Evolutionary conservation across 2,797 vertebrate genomes (phyloP), one percentile per base, ranked within the genome.

Genomic region (Rhodeus uyekii): DNA sequence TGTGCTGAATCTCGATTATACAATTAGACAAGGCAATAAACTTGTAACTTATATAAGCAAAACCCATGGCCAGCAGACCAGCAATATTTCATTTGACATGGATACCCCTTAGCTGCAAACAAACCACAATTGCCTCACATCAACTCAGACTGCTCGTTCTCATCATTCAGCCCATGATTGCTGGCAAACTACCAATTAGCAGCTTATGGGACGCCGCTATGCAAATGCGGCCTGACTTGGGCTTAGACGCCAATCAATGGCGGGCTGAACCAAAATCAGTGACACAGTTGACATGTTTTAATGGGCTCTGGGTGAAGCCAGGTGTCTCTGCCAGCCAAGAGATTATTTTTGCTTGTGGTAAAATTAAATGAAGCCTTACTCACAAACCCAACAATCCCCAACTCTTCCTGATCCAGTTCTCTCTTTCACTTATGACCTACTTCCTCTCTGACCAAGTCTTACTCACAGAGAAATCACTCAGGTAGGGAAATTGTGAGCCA

Each of bases 171-270:
- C 89, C n/a, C 89, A 78, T 90, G 92, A 93, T 90, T 90, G 90
- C 91, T 92, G 89, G 86, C 90, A 88, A 92, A 91, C 90, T 90
- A 86, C 89, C 92, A 91, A 93, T 94, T 91, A 91, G 90, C 89
- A 91, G 90, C 90, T 90, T 92, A 90, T 89, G 83, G 88, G 91
- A 91, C 90, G 87, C 90, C 88, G 88, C 88, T 83, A 88, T 87
- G 78, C 88, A 89, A 90, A 94, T 92, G 91, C 63, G 60, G 89
- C 83, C 88, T 90, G 93, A 91, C 92, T n/a, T 91, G 90, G 86
- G 12, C 89, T 84, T 88, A 88, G 90, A 88, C 89, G 88, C 84
- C 80, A 87, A 88, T 86, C 88, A 89, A 87, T 89, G 82, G 73
- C 58, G 85, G 79, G 81, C 88, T 87, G 87, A 88, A 88, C 86